phyloP scores from a whole-genome alignment of 2,888 invertebrate species.

The Choristoneura rosaceana region DNA sequence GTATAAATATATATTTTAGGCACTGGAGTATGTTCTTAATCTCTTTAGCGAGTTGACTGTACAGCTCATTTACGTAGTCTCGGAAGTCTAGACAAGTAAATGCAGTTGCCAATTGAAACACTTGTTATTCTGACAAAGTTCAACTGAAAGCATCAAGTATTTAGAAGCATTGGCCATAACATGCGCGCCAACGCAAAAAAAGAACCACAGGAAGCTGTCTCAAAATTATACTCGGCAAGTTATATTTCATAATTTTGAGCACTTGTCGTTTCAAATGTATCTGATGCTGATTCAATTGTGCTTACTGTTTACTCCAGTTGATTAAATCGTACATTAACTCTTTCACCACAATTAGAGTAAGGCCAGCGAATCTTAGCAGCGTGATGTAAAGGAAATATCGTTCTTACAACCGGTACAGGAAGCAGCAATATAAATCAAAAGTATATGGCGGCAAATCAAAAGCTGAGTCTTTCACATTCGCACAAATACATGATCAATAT shows the following conservation, averaged over 20 bases:
- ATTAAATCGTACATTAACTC: background rate
- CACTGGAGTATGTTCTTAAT: slow-evolving; percentile 43
- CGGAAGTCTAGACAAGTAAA: slow-evolving; percentile 20
- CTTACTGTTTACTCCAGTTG: slow-evolving; percentile 10
- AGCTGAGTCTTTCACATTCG: no score
- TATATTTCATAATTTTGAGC: background rate
- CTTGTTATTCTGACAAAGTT: background rate
- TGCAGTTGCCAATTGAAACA: background rate
- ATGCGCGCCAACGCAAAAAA: background rate
- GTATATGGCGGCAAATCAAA: no score
- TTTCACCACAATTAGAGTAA: background rate
- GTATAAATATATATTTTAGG: slow-evolving; percentile 41
- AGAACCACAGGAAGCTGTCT: background rate
- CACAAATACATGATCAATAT: no score
- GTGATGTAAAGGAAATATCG: no score
- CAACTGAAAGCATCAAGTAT: background rate
- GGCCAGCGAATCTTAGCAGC: no score
- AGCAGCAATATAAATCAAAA: no score
- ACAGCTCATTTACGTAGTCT: slow-evolving; percentile 22
- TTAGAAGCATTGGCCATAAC: background rate
- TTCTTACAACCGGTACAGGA: no score
- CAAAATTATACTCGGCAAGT: background rate
- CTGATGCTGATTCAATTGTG: background rate
- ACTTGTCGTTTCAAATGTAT: background rate
- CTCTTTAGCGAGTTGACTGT: slow-evolving; percentile 33